phyloP scores from a whole-genome alignment of 2,113 vertebrate species.

The Anseranas semipalmata region DNA sequence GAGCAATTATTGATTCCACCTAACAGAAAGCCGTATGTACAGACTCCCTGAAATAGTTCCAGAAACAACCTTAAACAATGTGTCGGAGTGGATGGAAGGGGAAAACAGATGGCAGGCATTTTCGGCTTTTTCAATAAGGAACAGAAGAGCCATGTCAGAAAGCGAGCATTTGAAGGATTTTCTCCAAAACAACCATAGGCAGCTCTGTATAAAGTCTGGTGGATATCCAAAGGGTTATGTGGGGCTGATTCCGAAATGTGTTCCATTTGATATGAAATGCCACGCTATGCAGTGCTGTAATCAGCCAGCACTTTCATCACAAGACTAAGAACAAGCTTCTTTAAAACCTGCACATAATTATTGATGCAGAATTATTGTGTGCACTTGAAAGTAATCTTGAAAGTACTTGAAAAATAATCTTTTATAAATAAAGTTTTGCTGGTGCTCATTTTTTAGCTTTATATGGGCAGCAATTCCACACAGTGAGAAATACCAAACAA shows the following conservation, averaged over 20 bases:
- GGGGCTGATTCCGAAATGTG: not conserved
- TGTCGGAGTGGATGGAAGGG: not conserved
- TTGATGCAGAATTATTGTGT: not conserved
- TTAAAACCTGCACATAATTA: not conserved
- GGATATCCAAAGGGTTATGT: not conserved
- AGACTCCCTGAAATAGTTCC: not conserved
- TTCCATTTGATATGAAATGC: not conserved
- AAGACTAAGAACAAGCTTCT: not conserved
- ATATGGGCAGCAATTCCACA: not conserved
- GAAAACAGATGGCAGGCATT: not conserved
- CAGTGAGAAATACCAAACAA: not conserved
- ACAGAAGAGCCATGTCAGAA: not conserved
- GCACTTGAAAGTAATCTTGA: not conserved
- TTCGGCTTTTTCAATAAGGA: not conserved
- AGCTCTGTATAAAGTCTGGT: not conserved
- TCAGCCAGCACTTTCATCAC: not conserved
- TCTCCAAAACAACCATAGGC: not conserved
- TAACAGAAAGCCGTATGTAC: not conserved
- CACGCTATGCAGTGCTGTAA: not conserved
- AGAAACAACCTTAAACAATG: not conserved
- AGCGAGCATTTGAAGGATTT: not conserved
- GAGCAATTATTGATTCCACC: not conserved
- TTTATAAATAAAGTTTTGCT: not conserved
- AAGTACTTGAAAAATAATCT: not conserved
- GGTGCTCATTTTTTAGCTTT: not conserved